Base-by-base conservation (phyloP, 2,888 invertebrate genomes). In the Harpalus rufipes region DNA sequence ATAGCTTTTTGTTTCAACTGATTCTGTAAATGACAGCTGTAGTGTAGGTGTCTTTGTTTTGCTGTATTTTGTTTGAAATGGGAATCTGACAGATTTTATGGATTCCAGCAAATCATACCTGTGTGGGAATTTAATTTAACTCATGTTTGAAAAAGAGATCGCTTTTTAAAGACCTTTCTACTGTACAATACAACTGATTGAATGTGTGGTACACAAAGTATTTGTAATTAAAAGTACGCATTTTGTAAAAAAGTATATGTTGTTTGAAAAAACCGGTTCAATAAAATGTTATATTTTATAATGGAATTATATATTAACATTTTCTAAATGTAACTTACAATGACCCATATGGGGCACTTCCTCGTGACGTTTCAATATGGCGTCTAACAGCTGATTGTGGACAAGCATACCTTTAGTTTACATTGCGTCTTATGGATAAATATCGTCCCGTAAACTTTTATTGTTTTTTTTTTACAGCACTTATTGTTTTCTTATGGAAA, bases 1-100 rank as follows among this genome's bases (percentile, higher is more conserved):
- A 74, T 74, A 44, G 18, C 32, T 41, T 74, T 44, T 74, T 74
- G 72, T 74, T 44, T 74, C 18, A 7, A 12, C 44, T 41, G 16
- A 41, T 44, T 44, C 72, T 74, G 72, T 16, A 74, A 74, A 74
- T 74, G 72, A 74, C 72, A 74, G 72, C 10, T 74, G 51, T 74
- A 18, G 41, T 74, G 72, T 74, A 44, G 44, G 72, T 74, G 16
- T 12, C 44, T 74, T 74, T 68, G 68, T 68, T 21, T 63, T 61
- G 59, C 18, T 51, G 63, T 72, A 72, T 72, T 72, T 14, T 74
- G 72, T 74, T 68, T 74, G 72, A 44, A 74, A 41, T 12, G 14
- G 14, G 44, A 74, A 74, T 74, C 44, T 7, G 68, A 32, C 44
- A 44, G 72, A 74, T 74, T 74, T 74, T 74, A 74, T 74, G 72